Percentiles rank a stretch among this genome's conserved stretches.
Conservation (phyloP, 2,113 vertebrate species). For the Uria aalge region DNA sequence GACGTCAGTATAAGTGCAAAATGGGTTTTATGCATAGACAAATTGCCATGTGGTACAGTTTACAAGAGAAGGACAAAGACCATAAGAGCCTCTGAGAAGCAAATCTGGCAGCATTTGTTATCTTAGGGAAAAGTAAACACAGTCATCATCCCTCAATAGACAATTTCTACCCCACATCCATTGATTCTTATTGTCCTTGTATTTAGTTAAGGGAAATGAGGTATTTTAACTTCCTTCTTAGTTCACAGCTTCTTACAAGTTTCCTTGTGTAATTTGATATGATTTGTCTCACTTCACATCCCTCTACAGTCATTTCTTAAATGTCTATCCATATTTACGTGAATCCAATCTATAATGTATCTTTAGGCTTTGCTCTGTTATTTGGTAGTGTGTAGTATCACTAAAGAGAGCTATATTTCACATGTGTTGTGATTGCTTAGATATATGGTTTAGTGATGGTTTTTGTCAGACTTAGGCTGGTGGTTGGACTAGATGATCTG, state of each 20-base stretch:
- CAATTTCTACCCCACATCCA: neutral
- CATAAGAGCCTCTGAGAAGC: neutral
- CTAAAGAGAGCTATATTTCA: neutral
- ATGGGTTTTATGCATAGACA: neutral
- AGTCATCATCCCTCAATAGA: neutral
- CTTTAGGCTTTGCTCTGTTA: neutral
- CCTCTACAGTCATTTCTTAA: neutral
- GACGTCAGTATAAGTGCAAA: neutral
- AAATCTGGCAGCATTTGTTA: neutral
- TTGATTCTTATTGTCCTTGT: neutral
- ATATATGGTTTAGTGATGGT: no score
- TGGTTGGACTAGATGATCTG: no score
- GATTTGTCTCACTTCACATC: neutral
- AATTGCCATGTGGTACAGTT: neutral
- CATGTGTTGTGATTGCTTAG: neutral
- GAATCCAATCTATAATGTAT: neutral
- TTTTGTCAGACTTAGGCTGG: no score
- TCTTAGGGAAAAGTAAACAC: neutral
- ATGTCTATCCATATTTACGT: neutral
- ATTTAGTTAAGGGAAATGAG: neutral
- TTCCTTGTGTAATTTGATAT: neutral
- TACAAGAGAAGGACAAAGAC: neutral
- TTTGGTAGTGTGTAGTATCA: neutral
- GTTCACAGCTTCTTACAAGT: neutral
- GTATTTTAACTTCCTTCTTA: neutral